Evolutionary conservation across 2,113 vertebrate genomes (phyloP).

Genomic region (Mus musculus): GRCm39 chr2:46746001-46746500

Average conservation of each 20-base stretch:
- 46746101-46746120: neutral
- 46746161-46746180: conserved; percentile 35
- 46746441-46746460: neutral
- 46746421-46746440: conserved; percentile 38
- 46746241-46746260: conserved; percentile 31
- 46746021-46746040: neutral
- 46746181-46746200: conserved; percentile 3
- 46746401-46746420: conserved; percentile 7
- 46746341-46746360: neutral
- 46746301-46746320: neutral
- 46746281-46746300: neutral
- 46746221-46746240: conserved; percentile 18
- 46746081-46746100: neutral
- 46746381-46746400: neutral
- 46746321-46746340: neutral
- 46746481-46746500: neutral
- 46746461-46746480: neutral
- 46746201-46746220: conserved; percentile 9
- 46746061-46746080: neutral
- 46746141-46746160: conserved; percentile 32
- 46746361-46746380: conserved; percentile 15
- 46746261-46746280: neutral
- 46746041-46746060: neutral
- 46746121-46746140: neutral
- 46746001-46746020: conserved; percentile 16